Base-by-base conservation (phyloP, 1,140 invertebrate species). In the Nasonia vitripennis region DNA sequence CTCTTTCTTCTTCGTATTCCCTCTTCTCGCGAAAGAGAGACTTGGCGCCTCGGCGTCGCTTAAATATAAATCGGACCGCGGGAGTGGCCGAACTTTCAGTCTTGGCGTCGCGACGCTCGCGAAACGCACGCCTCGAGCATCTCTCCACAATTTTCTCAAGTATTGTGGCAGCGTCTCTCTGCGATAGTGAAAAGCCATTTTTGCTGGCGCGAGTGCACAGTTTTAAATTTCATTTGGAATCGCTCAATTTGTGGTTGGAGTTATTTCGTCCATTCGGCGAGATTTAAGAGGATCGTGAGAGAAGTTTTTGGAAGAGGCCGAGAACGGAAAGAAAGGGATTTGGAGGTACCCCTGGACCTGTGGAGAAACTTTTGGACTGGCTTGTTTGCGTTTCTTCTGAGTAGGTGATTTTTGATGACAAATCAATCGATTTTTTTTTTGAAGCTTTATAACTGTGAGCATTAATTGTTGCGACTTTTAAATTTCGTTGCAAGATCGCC, bases 51-150 rank as follows among this genome's bases (percentile, higher is more conserved):
- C 87, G 84, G 85, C 85, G 87, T 83, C 82, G 89, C 91, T 86
- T 93, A 93, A 93, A 93, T 93, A 93, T 93, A 93, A 93, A 92
- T 89, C 83, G 73, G 88, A 83, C 88, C 87, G 23, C 89, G 89
- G 84, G 89, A 89, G 89, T 88, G 88, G 86, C 86, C 73, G 86
- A 88, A 88, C 87, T 89, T 91, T 90, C 91, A 93, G 92, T 93
- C 90, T 89, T 87, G 87, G 88, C 90, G 88, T 89, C 89, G 91
- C 91, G 89, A 92, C 90, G 91, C 88, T 90, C 83, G 90, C 83
- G 89, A 87, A 89, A 86, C 41, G 51, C 73, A 14, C 55, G 55
- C 20, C 55, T 4, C 55, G 55, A 62, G 55, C 51, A 55, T 55
- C 51, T 55, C 51, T 55, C 5, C 12, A 37, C 34, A 55, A 55